Base-by-base conservation (phyloP, 2,113 vertebrate species). In the Sula dactylatra region DNA sequence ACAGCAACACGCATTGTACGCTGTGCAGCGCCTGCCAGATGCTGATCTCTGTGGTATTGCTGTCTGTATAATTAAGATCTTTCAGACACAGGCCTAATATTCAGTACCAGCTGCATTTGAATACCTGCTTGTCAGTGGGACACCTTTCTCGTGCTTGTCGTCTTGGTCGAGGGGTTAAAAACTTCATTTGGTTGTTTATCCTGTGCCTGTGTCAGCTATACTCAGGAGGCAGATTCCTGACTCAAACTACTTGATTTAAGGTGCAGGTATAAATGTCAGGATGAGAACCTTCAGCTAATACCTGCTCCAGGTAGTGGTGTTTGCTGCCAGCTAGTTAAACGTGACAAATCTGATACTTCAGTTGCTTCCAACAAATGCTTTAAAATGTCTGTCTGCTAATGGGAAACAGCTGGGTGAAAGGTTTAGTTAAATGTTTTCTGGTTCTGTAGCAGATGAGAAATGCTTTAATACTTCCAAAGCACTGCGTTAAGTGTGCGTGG, bases 391-490 rank as follows among this genome's bases (percentile, higher is more conserved):
- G 34, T 38, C 20, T 94, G 8, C 87, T 93, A 82, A 82, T 69
- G 93, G 87, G 61, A 49, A 91, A 29, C 94, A 85, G 93, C 74
- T 91, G 96, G 92, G 86, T 91, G 70, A 91, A 90, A 90, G 96
- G 94, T 90, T 90, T 82, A 94, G 66, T 91, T 78, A 90, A 94
- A 86, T 86, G 67, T 94, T 94, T 86, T 71, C 50, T 86, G 83
- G 22, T 73, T 91, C 92, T 83, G 67, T 15, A 95, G 94, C 93
- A 95, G 91, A 92, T 84, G 91, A 96, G 91, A 92, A 94, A 91
- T 76, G 91, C 89, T 94, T 93, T 91, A 94, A 95, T 94, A 79
- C 88, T 92, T 94, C 38, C 47, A 91, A 94, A 95, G 89, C 70
- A 19, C 7, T 9, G 7, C 1, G 12, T 96, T 87, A 82, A 87